Evolutionary conservation across 2,113 vertebrate species (phyloP), one percentile per base, ranked within the genome.

Genomic region (Corythornis madagascariensis): DNA sequence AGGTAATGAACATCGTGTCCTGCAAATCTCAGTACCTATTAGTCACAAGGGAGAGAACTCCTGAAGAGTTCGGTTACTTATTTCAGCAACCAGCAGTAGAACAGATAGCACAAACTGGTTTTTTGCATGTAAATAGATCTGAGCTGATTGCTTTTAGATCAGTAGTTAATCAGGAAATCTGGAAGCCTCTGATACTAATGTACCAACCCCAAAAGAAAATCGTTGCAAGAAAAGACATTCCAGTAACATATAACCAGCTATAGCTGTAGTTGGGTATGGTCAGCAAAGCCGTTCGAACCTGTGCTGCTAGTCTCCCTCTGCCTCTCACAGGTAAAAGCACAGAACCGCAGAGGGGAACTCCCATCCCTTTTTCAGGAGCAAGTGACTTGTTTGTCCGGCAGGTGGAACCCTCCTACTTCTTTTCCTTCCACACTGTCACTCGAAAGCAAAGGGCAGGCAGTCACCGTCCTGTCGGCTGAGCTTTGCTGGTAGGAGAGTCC

Each of bases 361-460:
- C 18, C 20, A 31, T 2, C 13, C 24, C 4, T 67, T 48, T 47
- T 29, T 6, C 35, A 55, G 35, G 10, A 83, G 29, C 21, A 31
- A 9, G 1, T 10, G 24, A 1, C 2, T 90, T 24, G 11, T 92
- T 70, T 94, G 80, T 53, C 95, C 97, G 33, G 94, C 92, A 97
- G 97, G 70, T 95, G 96, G 82, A 95, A 94, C 92, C 56, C 86
- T 96, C 75, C 64, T 38, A 81, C 95, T 70, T 88, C 83, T 94
- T 93, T 89, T 85, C 33, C 60, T 81, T 48, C 47, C 3, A 1
- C 2, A 20, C 17, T 5, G 0, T 2, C 16, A 0, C 12, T 16
- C 2, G 5, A 24, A 11, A 43, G 21, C 10, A 12, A 7, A 31
- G 9, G 20, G 3, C 6, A 42, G 7, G 43, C 55, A 0, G 10